phyloP scores from a whole-genome alignment of 2,113 vertebrate genomes.

The Telmatochromis brichardi region DNA sequence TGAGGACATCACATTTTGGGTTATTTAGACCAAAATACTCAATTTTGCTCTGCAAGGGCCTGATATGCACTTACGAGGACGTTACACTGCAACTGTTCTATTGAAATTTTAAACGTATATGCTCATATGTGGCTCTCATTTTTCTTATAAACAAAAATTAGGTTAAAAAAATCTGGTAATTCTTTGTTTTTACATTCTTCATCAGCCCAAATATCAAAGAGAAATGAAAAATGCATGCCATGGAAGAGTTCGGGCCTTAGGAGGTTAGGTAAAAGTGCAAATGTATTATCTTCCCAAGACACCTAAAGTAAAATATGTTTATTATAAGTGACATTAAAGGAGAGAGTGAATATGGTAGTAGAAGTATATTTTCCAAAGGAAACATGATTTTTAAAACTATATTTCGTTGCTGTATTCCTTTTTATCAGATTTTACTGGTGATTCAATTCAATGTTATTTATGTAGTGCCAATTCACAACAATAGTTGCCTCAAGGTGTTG shows the following conservation, averaged over 20 bases:
- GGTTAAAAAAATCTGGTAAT: not conserved
- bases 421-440: not conserved
- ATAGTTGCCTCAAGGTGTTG: not conserved
- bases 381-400: not conserved
- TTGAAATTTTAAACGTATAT: not conserved
- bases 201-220: not conserved
- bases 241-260: not conserved
- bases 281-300: not conserved
- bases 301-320: not conserved
- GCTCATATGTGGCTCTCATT: not conserved
- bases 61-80: not conserved
- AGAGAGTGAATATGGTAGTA: not conserved
- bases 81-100: not conserved
- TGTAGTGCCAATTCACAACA: not conserved
- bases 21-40: too few species aligned
- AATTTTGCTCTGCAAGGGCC: not conserved
- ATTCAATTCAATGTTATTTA: not conserved
- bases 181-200: not conserved
- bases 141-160: not conserved
- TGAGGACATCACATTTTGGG: too few species aligned
- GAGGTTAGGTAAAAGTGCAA: not conserved
- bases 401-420: not conserved
- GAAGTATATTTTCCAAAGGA: not conserved
- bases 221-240: not conserved
- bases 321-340: not conserved